phyloP scores from a whole-genome alignment of 1,140 invertebrate species.

The Drosophila aff. region DNA sequence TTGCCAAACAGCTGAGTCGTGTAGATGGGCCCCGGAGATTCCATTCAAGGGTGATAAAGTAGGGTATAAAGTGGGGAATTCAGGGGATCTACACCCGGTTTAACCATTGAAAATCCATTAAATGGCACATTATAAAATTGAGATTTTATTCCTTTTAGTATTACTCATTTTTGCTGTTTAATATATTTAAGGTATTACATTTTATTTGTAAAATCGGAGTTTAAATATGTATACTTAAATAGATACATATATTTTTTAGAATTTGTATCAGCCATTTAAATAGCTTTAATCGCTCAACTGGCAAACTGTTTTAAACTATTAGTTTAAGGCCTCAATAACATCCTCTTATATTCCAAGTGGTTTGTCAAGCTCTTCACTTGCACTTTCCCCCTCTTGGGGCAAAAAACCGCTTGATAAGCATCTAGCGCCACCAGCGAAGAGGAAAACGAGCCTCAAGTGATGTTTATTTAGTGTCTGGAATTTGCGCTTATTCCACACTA shows the following conservation, averaged over 20 bases:
- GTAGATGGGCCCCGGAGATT: constrained; percentile 31
- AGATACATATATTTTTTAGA: no score
- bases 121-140: neutral
- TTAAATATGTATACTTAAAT: no score
- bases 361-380: neutral
- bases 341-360: neutral
- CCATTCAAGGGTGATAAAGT: constrained; percentile 19
- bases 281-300: neutral
- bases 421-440: neutral
- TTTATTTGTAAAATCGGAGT: no score
- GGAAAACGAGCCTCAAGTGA: neutral
- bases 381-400: neutral
- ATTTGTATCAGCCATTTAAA: no score
- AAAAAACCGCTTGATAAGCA: constrained; percentile 22
- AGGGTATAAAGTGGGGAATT: constrained; percentile 17
- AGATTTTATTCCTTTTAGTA: neutral
- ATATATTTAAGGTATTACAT: no score
- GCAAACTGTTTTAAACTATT: neutral
- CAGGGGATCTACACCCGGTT: neutral
- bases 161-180: neutral
- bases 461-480: constrained; percentile 39
- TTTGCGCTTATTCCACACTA: constrained; percentile 14
- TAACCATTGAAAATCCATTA: neutral
- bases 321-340: neutral
- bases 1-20: constrained; percentile 36